phyloP scores from a whole-genome alignment of 2,797 vertebrate species.

The Dicrostonyx torquatus region DNA sequence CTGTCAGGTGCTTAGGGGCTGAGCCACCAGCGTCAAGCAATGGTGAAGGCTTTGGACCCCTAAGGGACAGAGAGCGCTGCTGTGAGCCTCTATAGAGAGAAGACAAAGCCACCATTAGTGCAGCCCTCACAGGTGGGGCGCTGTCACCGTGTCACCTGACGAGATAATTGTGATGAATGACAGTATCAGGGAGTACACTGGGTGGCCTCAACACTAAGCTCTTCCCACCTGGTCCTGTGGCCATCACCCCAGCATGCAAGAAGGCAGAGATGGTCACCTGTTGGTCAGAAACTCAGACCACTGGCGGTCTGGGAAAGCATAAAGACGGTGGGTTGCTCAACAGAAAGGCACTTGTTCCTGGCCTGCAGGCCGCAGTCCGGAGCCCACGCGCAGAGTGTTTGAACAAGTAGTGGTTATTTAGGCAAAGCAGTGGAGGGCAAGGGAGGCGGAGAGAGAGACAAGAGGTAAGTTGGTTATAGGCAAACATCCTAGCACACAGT shows the following conservation, averaged over 20 bases:
- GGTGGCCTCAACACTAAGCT: background rate
- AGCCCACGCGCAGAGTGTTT: slow-evolving; percentile 83
- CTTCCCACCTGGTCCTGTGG: background rate
- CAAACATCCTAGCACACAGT: slow-evolving; percentile 31
- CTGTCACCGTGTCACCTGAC: background rate
- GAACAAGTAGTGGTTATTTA: slow-evolving; percentile 87
- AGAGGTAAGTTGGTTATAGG: slow-evolving; percentile 85
- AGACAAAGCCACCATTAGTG: background rate
- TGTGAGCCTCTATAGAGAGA: background rate
- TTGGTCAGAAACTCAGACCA: slow-evolving; percentile 97
- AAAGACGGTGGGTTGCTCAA: slow-evolving; percentile 99
- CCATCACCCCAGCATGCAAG: slow-evolving; percentile 82
- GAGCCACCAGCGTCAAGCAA: background rate
- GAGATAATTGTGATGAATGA: background rate
- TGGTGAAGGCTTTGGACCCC: background rate
- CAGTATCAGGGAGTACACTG: background rate
- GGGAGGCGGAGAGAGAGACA: slow-evolving; percentile 84
- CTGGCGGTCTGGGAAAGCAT: slow-evolving; percentile 99
- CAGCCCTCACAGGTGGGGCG: background rate
- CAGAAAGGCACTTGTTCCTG: slow-evolving; percentile 95
- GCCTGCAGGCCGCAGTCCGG: slow-evolving; percentile 89
- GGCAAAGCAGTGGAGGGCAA: slow-evolving; percentile 84
- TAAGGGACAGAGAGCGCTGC: background rate
- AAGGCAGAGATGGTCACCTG: slow-evolving; percentile 92
- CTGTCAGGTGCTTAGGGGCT: background rate